Conservation (phyloP, 2,113 vertebrate species). For the Carettochelys insculpta region DNA sequence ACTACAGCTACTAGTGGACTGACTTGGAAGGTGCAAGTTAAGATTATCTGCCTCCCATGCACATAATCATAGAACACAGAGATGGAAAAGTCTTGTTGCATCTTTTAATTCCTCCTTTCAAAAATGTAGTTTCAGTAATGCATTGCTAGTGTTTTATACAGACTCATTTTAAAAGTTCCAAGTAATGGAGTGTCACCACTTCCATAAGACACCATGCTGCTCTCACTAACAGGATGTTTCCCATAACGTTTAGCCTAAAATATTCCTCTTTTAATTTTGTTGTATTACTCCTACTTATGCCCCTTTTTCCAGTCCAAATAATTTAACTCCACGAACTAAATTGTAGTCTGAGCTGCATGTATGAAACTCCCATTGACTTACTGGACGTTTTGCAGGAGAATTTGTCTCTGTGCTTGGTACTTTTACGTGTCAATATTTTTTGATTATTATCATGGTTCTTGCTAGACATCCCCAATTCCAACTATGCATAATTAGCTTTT, state of each 20-base stretch:
- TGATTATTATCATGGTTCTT: not conserved
- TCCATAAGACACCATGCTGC: slow-evolving; percentile 32
- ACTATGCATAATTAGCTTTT: not conserved
- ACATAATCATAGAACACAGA: slow-evolving; percentile 65
- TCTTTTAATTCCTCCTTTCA: slow-evolving; percentile 57
- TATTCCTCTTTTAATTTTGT: slow-evolving; percentile 3
- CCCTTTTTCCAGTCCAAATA: slow-evolving; percentile 31
- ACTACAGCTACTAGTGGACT: slow-evolving; percentile 72
- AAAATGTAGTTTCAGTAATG: slow-evolving; percentile 21
- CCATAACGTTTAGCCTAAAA: not conserved
- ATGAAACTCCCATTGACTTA: not conserved
- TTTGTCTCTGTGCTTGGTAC: not conserved
- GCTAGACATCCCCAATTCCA: not conserved
- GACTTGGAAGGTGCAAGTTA: slow-evolving; percentile 68
- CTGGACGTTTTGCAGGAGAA: not conserved
- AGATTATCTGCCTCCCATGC: slow-evolving; percentile 68
- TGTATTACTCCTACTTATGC: slow-evolving; percentile 16
- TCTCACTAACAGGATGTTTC: not conserved
- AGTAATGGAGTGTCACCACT: slow-evolving; percentile 23
- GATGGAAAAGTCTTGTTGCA: slow-evolving; percentile 62
- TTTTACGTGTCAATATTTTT: not conserved
- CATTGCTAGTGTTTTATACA: slow-evolving; percentile 39
- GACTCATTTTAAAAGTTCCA: slow-evolving; percentile 37
- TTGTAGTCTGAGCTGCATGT: not conserved
- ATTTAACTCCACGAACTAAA: slow-evolving; percentile 40